Base-by-base conservation (phyloP, 2,113 vertebrate species). In the Macrotus californicus region DNA sequence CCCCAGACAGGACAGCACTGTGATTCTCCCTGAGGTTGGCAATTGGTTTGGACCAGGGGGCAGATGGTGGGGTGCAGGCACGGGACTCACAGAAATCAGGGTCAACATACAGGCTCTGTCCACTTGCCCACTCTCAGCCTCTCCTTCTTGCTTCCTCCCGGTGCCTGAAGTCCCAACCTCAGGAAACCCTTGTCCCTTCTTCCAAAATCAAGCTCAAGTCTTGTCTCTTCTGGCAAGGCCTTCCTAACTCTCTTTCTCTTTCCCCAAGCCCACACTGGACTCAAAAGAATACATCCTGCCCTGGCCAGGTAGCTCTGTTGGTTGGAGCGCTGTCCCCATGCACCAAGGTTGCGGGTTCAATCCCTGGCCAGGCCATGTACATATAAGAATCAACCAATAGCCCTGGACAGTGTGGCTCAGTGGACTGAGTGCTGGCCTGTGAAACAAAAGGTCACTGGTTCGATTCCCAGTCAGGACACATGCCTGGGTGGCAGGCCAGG, bases 251-350 rank as follows among this genome's bases (percentile, higher is more conserved):
- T 29, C 54, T 43, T 36, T 36, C 54, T 54, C 34, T 70, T 67
- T 1, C 52, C 80, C 1, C 46, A 88, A 59, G 46, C 19, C 34
- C n/a, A 22, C 0, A 0, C 5, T 5, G 72, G 34, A n/a, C 31
- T 70, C 50, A 0, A 29, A 70, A 67, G 24, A 18, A 29, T 41
- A 9, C 18, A 29, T 6, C 61, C 29, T 31, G 61, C 29, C 61
- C 61, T 64, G 61, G 29, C 61, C 13, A 5, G 26, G 29, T 64
- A 13, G 26, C 61, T 64, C 61, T 64, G 61, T 64, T 64, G 61
- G 61, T 64, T 64, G 61, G 29, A 31, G 29, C 31, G 8, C 15
- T 64, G 29, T 64, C 61, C 61, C 61, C 21, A 15, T 64, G 15
- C 61, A 64, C 61, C 29, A 31, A 31, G 61, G 61, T 64, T 64